Evolutionary conservation across 2,113 vertebrate genomes (phyloP), one percentile per base, ranked within the genome.

Genomic region (Odontesthes bonariensis): DNA sequence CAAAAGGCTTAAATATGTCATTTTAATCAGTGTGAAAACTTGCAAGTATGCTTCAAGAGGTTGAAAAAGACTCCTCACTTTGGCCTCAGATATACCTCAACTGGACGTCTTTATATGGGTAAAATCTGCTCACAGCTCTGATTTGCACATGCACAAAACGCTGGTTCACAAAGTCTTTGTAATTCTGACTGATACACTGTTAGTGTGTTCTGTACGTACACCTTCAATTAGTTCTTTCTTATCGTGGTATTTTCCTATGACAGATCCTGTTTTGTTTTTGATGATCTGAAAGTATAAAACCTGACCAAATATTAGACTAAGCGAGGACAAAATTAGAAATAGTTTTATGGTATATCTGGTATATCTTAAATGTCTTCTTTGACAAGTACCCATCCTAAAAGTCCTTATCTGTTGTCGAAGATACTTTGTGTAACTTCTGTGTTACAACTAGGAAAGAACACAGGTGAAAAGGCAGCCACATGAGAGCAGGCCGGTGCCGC

Each of bases 401-500:
- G 10, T 32, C 72, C 67, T 69, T 4, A 0, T 67, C 52, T 60
- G 5, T 62, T 68, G 64, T 20, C 35, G 4, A 58, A 32, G 42
- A 27, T 42, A 22, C 51, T 72, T 81, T 31, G 38, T 51, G 16
- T 12, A 22, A 55, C 46, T 62, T 60, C 1, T 40, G 12, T 66
- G 76, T 32, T 35, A 54, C 23, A 14, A 58, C 80, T 85, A 81
- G 83, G 61, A 86, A 82, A 63, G 69, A 31, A 14, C 74, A 68
- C 82, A 82, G 81, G 81, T 83, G 76, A 73, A 70, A 49, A 52
- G 38, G 38, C 60, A 33, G 78, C 75, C 78, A 83, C 76, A 77
- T 88, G 16, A 84, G 83, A 86, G 61, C 74, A 68, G 9, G 53
- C 52, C 65, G 63, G 72, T 70, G 81, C 5, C 57, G 74, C 75